A percentile compares a stretch with the other conserved stretches of the same genome.
Conservation (phyloP, 37 sponge, comb jelly and placozoan genomes). For the Aplysina aerophoba region DNA sequence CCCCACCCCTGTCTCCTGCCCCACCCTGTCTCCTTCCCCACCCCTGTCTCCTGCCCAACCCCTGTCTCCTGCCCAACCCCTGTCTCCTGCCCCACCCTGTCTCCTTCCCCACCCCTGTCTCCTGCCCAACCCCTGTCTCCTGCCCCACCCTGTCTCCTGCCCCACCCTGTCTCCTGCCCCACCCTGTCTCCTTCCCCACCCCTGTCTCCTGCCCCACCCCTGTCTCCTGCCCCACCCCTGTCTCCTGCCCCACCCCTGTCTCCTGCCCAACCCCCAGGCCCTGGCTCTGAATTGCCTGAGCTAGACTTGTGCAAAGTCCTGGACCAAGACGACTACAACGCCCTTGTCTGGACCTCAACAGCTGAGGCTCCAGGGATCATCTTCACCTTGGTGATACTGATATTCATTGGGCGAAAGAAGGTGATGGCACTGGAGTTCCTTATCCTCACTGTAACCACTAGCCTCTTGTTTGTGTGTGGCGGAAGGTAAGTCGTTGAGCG, state of each 20-base stretch:
- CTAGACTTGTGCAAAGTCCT: neutral
- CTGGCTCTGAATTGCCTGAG: neutral
- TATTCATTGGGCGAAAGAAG: conserved; percentile 78
- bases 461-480: conserved; percentile 73
- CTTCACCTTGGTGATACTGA: conserved; percentile 64
- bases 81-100: neutral
- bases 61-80: neutral
- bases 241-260: neutral
- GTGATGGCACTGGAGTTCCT: conserved; percentile 75
- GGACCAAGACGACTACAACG: conserved; percentile 49
- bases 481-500: conserved; percentile 46
- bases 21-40: no score
- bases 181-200: neutral
- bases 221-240: neutral
- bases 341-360: conserved; percentile 72
- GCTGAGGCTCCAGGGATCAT: conserved; percentile 85
- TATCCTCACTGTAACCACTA: conserved; percentile 48
- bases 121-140: no score
- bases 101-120: neutral
- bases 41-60: neutral
- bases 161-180: neutral
- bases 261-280: neutral
- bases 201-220: no score
- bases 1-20: no score
- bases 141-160: neutral